Base-by-base conservation (phyloP, 2,113 vertebrate genomes). In the Rhadina sibilatrix region DNA sequence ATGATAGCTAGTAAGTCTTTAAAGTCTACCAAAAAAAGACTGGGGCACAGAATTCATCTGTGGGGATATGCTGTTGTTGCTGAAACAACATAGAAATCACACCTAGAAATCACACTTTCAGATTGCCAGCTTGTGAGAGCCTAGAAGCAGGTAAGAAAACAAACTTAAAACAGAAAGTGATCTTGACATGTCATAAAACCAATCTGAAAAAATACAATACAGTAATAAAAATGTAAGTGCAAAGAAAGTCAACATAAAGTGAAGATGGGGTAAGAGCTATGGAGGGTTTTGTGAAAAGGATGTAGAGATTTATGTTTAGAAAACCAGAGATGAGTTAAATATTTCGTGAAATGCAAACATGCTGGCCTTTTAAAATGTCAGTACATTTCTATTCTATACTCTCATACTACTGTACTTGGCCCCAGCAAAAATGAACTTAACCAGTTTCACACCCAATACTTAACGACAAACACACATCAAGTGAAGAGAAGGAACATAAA, bases 191-290 rank as follows among this genome's bases (percentile, higher is more conserved):
- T 79, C 31, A 40, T 49, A 65, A 49, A 83, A 74, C 9, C 19
- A 53, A 28, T n/a, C 7, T 53, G 54, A 78, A 87, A 87, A 84
- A 87, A 69, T 16, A 12, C 7, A 81, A 28, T 8, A 37, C 22
- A 54, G 27, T 82, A 66, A 54, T n/a, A 70, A 57, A 85, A 79
- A 30, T 2, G 1, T n/a, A 66, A 66, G 8, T 2, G 4, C 1
- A 6, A 86, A 87, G 13, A 18, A 78, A 49, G 18, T 7, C 69
- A 27, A 69, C 19, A 46, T 10, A n/a, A 77, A 81, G 19, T 0
- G 0, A 64, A 44, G 33, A 57, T 0, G 4, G 11, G 30, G 9
- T 61, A 89, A 74, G 42, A 1, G 3, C 15, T 53, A 37, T 6
- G 13, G 46, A 77, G 16, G 17, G 7, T 33, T 89, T 50, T 75